A percentile compares a stretch with the other conserved stretches of the same genome.
Conservation (phyloP, 2,888 invertebrate genomes). For the Leptopilina myrica region DNA sequence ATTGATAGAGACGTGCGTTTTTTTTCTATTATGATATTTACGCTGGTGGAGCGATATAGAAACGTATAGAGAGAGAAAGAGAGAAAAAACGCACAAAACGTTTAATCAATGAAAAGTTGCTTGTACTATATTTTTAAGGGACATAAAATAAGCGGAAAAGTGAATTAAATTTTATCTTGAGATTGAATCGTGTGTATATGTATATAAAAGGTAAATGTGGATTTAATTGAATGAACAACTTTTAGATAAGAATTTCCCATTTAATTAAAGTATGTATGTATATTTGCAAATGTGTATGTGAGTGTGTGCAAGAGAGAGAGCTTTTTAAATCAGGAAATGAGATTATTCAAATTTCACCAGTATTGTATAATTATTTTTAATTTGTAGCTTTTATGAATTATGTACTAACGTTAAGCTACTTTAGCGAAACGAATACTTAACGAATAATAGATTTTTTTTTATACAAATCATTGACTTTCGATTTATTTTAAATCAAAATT, state of each 20-base stretch:
- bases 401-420: too few relatives aligned
- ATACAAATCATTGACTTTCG: too few relatives aligned
- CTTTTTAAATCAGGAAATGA: not conserved
- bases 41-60: too few relatives aligned
- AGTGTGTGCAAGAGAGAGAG: too few relatives aligned
- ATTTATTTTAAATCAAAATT: too few relatives aligned
- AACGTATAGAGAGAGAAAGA: not conserved
- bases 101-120: not conserved
- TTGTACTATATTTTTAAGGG: not conserved
- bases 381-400: too few relatives aligned
- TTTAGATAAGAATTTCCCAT: constrained; percentile 8
- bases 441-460: too few relatives aligned
- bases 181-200: not conserved
- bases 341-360: not conserved
- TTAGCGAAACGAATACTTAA: too few relatives aligned
- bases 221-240: constrained; percentile 1
- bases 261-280: not conserved
- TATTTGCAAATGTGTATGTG: too few relatives aligned
- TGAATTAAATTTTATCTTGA: constrained; percentile 6
- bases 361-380: too few relatives aligned
- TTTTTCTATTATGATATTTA: too few relatives aligned
- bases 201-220: not conserved
- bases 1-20: too few relatives aligned
- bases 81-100: not conserved
- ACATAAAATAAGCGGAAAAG: not conserved